Base-by-base conservation (phyloP, 2,888 invertebrate species). In the Copidosoma aretas region DNA sequence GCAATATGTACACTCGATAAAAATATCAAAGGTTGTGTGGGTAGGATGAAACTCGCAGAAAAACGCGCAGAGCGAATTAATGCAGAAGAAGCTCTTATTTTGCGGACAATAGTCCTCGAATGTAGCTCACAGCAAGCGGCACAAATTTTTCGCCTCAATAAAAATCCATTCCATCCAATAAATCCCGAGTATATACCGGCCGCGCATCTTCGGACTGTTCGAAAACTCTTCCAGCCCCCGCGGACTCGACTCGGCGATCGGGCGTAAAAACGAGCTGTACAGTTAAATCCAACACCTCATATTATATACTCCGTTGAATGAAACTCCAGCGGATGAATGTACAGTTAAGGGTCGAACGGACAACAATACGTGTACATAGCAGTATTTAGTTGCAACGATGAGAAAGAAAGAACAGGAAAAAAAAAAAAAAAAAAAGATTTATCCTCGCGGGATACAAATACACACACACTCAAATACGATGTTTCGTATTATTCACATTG, bases 1-100 rank as follows among this genome's bases (percentile, higher is more conserved):
- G 53, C 32, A 32, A 32, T 58, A 58, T 61, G 53, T 69, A 69
- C 68, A 58, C 58, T 65, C 61, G 61, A 65, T 61, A 58, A 64
- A 46, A 64, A 24, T 19, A 41, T n/a, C n/a, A 32, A 56, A 19
- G 52, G 24, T 52, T 41, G 8, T 8, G 41, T 8, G 41, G 41
- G 41, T 41, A 41, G 41, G 41, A 41, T 10, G 41, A 41, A 14
- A 41, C 10, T 10, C 10, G 14, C 10, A 41, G 12, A 46, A 17
- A 46, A 17, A 46, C 15, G 17, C 15, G 12, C 3, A 46, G 43
- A 12, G 43, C 32, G 22, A 24, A 53, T 52, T 32, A 68, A 64
- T 60, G 22, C 39, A 46, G 53, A 39, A 15, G 22, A 68, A 64
- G 57, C 57, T 65, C n/a, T n/a, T n/a, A n/a, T 60, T 65, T 14